Percentiles rank a stretch among this genome's conserved stretches.
phyloP scores from a whole-genome alignment of 2,888 invertebrate species.

The Tinea trinotella region DNA sequence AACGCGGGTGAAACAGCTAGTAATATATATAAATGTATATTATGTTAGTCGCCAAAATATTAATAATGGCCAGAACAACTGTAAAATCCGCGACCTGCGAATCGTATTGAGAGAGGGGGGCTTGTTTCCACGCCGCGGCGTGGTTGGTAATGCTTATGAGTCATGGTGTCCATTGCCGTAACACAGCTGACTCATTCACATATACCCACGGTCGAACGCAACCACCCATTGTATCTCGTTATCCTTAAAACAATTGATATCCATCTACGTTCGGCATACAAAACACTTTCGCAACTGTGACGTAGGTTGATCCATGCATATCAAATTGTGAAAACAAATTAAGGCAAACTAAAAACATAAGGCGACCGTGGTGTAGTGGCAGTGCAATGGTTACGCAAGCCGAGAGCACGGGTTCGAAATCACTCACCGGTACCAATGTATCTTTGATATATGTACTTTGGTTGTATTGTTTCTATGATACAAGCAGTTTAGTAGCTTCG shows the following conservation, averaged over 20 bases:
- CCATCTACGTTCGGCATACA: slow-evolving; percentile 10
- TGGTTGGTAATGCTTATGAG: slow-evolving; percentile 31
- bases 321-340: neutral
- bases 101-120: neutral
- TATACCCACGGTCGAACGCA: slow-evolving; percentile 37
- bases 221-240: slow-evolving; percentile 56
- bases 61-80: too few relatives aligned
- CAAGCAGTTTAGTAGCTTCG: too few relatives aligned
- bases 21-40: too few relatives aligned
- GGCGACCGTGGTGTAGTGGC: too few relatives aligned
- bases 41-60: too few relatives aligned
- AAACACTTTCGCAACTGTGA: slow-evolving; percentile 4
- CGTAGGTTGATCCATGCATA: neutral
- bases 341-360: too few relatives aligned
- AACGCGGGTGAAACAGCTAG: too few relatives aligned
- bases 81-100: neutral
- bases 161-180: slow-evolving; percentile 56
- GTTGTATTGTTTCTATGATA: too few relatives aligned
- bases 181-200: slow-evolving; percentile 66
- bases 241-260: slow-evolving; percentile 34
- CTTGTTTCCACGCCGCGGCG: neutral
- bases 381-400: too few relatives aligned
- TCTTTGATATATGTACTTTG: too few relatives aligned
- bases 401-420: too few relatives aligned
- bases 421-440: too few relatives aligned